phyloP scores from a whole-genome alignment of 2,888 invertebrate species.

The Beris morrisii region DNA sequence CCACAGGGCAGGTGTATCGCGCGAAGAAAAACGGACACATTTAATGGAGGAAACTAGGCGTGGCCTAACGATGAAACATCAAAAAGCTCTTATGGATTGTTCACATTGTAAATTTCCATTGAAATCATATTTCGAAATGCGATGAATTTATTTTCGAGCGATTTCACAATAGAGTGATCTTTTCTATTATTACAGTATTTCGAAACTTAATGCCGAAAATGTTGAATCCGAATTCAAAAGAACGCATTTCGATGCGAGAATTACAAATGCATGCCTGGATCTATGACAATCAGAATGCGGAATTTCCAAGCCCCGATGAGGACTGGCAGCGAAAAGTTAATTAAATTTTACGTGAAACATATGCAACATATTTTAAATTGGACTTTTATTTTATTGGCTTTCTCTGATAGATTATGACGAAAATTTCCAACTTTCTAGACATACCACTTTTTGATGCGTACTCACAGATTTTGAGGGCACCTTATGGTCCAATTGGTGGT shows the following conservation, averaged over 20 bases:
- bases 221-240: constrained; percentile 41
- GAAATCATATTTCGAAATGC: constrained; percentile 32
- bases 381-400: not conserved
- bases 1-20: constrained; percentile 53
- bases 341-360: not conserved
- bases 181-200: constrained; percentile 37
- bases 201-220: constrained; percentile 42
- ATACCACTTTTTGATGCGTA: constrained; percentile 57
- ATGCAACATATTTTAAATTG: not conserved
- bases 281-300: constrained; percentile 38
- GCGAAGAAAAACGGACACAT: constrained; percentile 62
- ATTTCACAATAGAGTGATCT: not conserved
- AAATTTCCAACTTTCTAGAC: constrained; percentile 59
- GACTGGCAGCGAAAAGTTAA: constrained; percentile 39
- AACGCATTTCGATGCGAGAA: constrained; percentile 41
- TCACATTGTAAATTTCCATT: constrained; percentile 38
- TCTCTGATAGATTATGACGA: constrained; percentile 34
- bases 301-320: constrained; percentile 38
- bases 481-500: constrained; percentile 63
- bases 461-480: constrained; percentile 59
- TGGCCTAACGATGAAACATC: constrained; percentile 65
- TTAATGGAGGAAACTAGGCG: constrained; percentile 68
- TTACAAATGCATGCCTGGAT: constrained; percentile 43
- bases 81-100: constrained; percentile 50
- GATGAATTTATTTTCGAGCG: not conserved